Base-by-base conservation (phyloP, 2,113 vertebrate species). In the Eleginops maclovinus region DNA sequence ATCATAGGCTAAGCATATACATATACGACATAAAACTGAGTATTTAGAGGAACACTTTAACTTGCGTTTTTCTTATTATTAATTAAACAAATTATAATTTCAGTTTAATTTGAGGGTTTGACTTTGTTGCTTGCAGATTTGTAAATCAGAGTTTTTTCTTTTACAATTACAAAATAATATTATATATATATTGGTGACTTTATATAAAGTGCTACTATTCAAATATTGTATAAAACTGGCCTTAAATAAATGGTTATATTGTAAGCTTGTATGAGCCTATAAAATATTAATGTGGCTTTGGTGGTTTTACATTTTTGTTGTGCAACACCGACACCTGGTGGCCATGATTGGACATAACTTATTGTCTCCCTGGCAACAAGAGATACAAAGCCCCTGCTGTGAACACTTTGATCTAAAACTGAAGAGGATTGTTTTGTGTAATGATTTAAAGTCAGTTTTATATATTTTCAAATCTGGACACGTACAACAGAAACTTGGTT, bases 291-390 rank as follows among this genome's bases (percentile, higher is more conserved):
- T 1, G 15, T 43, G 16, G 40, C 9, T 31, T 2, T 1, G 13
- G 3, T 28, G 43, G 24, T 24, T 50, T 22, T 11, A 28, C 8
- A 6, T 0, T 5, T 15, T 3, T 26, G 0, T 72, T 54, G 59
- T 72, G 3, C 54, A 84, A 82, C 73, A 86, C 62, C 79, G 87
- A 63, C 86, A 72, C 46, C 86, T 4, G 7, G 4, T 81, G 91
- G 86, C 1, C 60, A 49, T 0, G 1, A 26, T 0, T 21, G 3
- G 19, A 40, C 1, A 62, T 3, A 17, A 58, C 67, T 56, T 79
- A 12, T 53, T 31, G 44, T 82, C 8, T 69, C 72, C 53, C 54
- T 1, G 44, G 73, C 24, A 83, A 73, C 71, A 21, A 1, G 4
- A 41, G 31, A 72, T 26, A 68, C 51, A 75, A 67, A 53, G 7